Percentiles rank a stretch among this genome's conserved stretches.
Evolutionary conservation across 2,797 vertebrate species (phyloP).

Genomic region (Onychomys torridus): DNA sequence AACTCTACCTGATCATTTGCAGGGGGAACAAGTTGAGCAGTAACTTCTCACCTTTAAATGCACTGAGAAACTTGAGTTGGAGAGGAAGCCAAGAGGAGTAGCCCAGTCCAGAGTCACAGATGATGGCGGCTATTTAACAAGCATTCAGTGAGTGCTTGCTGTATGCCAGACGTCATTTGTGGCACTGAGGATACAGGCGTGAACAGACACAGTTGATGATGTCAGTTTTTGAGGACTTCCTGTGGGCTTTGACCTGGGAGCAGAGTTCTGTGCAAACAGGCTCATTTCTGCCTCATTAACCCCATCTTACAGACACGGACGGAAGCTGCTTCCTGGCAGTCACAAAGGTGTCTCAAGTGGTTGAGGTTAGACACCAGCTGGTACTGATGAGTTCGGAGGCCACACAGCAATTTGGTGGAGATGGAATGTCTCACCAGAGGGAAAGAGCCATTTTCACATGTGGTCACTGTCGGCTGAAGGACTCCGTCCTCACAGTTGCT

Average conservation of each 20-base stretch:
- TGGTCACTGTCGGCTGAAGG: neutral
- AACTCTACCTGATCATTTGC: neutral
- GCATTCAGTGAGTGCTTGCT: neutral
- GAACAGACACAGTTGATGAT: neutral
- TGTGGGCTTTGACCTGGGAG: neutral
- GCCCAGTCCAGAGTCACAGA: neutral
- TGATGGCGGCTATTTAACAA: neutral
- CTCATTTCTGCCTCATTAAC: neutral
- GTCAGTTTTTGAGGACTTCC: neutral
- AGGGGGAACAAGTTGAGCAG: neutral
- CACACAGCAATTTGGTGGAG: neutral
- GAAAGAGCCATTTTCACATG: neutral
- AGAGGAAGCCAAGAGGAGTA: neutral
- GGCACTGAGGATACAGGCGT: neutral
- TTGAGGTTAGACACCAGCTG: neutral
- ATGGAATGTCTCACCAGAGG: neutral
- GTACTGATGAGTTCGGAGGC: neutral
- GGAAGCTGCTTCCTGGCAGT: neutral
- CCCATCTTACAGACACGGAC: neutral
- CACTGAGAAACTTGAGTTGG: neutral
- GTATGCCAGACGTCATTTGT: neutral
- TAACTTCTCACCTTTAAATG: neutral
- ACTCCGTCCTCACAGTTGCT: neutral
- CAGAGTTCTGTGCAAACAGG: neutral
- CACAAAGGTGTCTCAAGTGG: neutral